Conservation (phyloP, 2,888 invertebrate genomes). For the Ornithoptera priamus region DNA sequence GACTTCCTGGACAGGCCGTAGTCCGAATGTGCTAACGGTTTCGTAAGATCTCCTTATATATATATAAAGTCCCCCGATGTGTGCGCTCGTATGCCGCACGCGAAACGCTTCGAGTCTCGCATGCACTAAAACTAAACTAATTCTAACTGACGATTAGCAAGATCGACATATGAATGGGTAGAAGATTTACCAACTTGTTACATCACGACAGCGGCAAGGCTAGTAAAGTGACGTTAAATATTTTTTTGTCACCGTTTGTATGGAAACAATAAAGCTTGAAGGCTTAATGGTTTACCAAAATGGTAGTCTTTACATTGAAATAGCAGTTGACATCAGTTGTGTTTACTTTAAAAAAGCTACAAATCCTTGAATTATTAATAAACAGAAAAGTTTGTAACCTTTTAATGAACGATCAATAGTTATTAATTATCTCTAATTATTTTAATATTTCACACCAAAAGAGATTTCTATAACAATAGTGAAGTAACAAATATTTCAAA, state of each 20-base stretch:
- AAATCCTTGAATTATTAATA: background rate
- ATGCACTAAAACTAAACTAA: conserved; percentile 69
- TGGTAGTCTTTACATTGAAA: background rate
- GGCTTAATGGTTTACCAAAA: background rate
- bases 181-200: conserved; percentile 48
- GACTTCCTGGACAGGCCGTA: conserved; percentile 72
- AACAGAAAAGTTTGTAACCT: too few species aligned
- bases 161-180: conserved; percentile 66
- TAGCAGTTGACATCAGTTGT: background rate
- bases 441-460: too few species aligned
- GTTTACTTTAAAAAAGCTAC: background rate
- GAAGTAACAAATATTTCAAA: too few species aligned
- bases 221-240: conserved; percentile 28
- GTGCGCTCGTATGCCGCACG: conserved; percentile 52
- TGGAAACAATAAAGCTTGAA: conserved; percentile 10
- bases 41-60: conserved; percentile 76
- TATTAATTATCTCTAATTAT: too few species aligned
- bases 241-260: conserved; percentile 2
- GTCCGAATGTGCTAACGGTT: conserved; percentile 75
- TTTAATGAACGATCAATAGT: too few species aligned
- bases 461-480: too few species aligned
- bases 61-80: conserved; percentile 52
- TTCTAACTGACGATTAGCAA: conserved; percentile 58
- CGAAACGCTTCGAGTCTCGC: conserved; percentile 48
- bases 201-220: conserved; percentile 50